Percentiles rank a stretch among this genome's conserved stretches.
Evolutionary conservation across 37 sponge, comb jelly and placozoan genomes (phyloP).

Genomic region (Petrosia ficiformis): DNA sequence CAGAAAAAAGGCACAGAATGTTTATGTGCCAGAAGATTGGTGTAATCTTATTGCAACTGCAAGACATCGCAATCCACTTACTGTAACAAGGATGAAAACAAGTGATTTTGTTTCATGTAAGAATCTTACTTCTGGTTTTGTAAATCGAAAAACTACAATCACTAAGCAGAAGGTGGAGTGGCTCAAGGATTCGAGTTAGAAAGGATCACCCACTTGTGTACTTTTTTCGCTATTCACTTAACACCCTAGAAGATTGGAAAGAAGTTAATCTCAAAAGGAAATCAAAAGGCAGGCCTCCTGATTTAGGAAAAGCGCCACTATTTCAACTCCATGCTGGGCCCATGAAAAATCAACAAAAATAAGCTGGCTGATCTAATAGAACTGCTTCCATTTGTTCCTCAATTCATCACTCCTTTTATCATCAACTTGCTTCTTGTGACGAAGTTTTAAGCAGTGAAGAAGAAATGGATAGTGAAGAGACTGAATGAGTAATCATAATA

Average conservation of each 20-base stretch:
- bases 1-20: neutral
- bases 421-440: too few species aligned
- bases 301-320: neutral
- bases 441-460: too few species aligned
- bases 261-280: constrained; percentile 9
- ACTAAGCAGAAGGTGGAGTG: constrained; percentile 18
- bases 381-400: constrained; percentile 20
- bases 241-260: constrained; percentile 35
- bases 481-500: too few species aligned
- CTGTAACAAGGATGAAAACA: constrained; percentile 10
- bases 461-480: too few species aligned
- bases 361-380: constrained; percentile 1
- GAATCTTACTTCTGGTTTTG: neutral
- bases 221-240: constrained; percentile 16
- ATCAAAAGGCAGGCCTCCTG: constrained; percentile 13
- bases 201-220: constrained; percentile 14
- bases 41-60: neutral
- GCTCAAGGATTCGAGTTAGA: constrained; percentile 20
- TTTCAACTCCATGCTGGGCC: neutral
- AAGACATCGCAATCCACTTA: constrained; percentile 8
- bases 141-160: constrained; percentile 26
- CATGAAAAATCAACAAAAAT: constrained; percentile 1
- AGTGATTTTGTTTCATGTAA: constrained; percentile 24
- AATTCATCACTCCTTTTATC: too few species aligned
- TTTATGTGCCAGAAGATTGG: constrained; percentile 38